phyloP scores from a whole-genome alignment of 1,140 invertebrate species.

The Frieseomelitta varia region DNA sequence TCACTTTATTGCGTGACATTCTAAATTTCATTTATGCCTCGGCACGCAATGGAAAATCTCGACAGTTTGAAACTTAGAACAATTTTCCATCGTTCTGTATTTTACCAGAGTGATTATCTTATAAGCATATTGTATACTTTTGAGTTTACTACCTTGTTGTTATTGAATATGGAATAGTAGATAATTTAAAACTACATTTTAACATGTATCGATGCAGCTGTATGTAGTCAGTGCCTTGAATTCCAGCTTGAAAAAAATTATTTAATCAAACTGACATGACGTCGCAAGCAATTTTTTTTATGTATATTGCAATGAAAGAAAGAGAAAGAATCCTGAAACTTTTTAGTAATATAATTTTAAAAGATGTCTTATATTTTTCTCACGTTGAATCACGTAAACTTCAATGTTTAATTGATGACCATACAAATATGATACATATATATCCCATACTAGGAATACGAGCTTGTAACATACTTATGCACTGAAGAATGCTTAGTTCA shows the following conservation, averaged over 20 bases:
- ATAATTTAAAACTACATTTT: not conserved
- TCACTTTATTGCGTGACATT: not conserved
- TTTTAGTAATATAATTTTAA: not conserved
- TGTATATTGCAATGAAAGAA: not conserved
- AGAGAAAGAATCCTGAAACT: not conserved
- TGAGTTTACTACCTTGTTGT: not conserved
- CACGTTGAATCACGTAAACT: not conserved
- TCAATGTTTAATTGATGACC: not conserved
- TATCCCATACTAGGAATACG: not conserved
- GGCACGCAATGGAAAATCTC: not conserved
- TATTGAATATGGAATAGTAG: not conserved
- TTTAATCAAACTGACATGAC: not conserved
- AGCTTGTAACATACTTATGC: not conserved
- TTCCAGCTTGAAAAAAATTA: not conserved
- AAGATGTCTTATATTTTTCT: not conserved
- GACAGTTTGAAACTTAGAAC: not conserved
- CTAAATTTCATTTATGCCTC: not conserved
- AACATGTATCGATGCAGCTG: too few species aligned
- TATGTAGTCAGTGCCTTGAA: not conserved
- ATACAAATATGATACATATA: not conserved
- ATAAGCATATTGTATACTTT: not conserved
- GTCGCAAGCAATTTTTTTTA: not conserved
- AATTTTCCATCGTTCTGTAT: not conserved
- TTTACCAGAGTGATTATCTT: not conserved
- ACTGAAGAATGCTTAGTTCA: not conserved